Conservation (phyloP, 1,140 invertebrate species). For the Parapsyche elsis region DNA sequence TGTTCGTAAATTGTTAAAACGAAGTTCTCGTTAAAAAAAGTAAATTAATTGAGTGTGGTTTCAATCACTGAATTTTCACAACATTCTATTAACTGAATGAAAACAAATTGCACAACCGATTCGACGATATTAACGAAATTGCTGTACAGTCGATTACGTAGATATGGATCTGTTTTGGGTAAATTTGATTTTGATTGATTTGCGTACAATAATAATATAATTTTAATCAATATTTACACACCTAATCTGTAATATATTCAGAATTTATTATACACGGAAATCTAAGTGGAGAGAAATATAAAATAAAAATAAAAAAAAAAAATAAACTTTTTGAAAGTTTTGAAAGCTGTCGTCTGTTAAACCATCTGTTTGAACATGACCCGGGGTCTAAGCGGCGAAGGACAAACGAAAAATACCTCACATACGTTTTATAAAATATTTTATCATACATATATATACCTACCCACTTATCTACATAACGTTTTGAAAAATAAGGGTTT, state of each 20-base stretch:
- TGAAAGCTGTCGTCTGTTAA: constrained; percentile 18
- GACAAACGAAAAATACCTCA: neutral
- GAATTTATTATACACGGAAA: neutral
- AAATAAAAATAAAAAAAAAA: neutral
- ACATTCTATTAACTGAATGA: neutral
- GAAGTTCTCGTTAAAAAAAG: no score
- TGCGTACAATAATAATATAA: neutral
- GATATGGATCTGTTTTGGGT: no score
- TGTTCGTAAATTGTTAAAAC: no score
- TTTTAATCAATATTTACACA: neutral
- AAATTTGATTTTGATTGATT: neutral
- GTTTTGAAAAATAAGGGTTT: no score
- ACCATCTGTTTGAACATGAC: constrained; percentile 20
- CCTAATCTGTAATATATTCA: neutral
- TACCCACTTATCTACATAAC: neutral
- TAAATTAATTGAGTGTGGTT: no score
- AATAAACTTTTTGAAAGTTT: neutral
- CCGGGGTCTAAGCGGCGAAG: constrained; percentile 1
- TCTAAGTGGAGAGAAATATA: neutral
- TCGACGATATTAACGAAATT: neutral
- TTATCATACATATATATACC: neutral
- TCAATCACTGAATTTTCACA: no score
- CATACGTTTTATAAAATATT: neutral
- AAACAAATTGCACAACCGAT: neutral
- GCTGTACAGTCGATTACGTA: neutral